phyloP scores from a whole-genome alignment of 2,797 vertebrate genomes.

The Parotocinclus haroldoi region DNA sequence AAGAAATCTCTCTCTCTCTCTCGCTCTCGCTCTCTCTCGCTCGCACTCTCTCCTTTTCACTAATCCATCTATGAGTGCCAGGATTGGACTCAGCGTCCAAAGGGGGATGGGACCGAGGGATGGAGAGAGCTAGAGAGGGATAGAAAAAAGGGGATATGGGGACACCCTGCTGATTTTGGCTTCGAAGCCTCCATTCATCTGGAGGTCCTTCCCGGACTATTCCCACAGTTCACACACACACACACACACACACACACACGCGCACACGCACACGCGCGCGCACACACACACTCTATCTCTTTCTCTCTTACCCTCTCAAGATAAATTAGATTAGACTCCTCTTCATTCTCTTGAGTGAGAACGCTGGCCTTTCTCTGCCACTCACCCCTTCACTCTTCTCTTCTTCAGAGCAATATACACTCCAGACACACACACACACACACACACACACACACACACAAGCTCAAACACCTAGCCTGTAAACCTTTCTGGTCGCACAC shows the following conservation, averaged over 20 bases:
- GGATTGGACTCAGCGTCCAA: constrained; percentile 77
- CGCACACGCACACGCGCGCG: constrained; percentile 78
- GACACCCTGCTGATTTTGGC: constrained; percentile 97
- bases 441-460: constrained; percentile 12
- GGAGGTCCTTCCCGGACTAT: constrained; percentile 83
- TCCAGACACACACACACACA: constrained; percentile 14
- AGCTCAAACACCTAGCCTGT: too few relatives aligned
- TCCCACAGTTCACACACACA: constrained; percentile 91
- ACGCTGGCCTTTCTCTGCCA: constrained; percentile 91
- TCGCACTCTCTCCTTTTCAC: constrained; percentile 9
- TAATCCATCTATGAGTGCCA: constrained; percentile 98
- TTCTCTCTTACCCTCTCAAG: constrained; percentile 72
- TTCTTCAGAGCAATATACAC: constrained; percentile 63
- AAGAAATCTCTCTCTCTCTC: constrained; percentile 71
- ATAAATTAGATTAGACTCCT: constrained; percentile 99
- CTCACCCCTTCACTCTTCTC: constrained; percentile 63
- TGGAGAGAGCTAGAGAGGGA: constrained; percentile 34
- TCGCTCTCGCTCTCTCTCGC: constrained; percentile 2
- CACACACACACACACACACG: constrained; percentile 77
- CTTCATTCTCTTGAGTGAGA: constrained; percentile 77
- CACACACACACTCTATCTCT: constrained; percentile 80
- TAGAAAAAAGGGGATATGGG: constrained; percentile 56
- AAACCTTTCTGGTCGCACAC: too few relatives aligned
- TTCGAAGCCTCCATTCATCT: constrained; percentile 88
- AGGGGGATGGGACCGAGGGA: constrained; percentile 28